Conservation (phyloP, 2,113 vertebrate species). For the Cavia aperea region DNA sequence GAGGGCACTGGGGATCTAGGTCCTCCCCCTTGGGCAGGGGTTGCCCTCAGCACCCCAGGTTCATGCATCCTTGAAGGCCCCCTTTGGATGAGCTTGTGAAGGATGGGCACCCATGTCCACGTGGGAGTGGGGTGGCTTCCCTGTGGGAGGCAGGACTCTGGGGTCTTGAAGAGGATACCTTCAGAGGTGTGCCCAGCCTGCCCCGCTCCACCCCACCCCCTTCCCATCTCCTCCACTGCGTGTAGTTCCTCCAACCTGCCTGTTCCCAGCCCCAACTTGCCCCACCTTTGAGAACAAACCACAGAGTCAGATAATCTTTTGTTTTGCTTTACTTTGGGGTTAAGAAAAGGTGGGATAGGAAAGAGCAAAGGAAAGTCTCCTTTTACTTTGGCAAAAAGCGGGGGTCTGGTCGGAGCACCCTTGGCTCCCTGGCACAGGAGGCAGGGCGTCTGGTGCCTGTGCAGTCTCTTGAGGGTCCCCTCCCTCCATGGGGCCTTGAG, state of each 20-base stretch:
- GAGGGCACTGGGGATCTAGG: background rate
- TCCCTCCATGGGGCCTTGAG: background rate
- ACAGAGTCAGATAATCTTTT: conserved; percentile 15
- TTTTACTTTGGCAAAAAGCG: background rate
- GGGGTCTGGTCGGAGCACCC: background rate
- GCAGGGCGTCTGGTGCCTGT: background rate
- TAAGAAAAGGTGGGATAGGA: background rate
- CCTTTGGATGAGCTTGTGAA: background rate
- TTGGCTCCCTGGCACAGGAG: background rate
- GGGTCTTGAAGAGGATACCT: too few species aligned
- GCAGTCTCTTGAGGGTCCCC: background rate
- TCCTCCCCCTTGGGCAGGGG: background rate
- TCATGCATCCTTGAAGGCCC: too few species aligned
- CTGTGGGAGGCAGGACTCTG: too few species aligned
- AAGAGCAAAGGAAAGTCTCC: background rate
- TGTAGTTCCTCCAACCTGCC: rapidly evolving
- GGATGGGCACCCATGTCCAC: background rate
- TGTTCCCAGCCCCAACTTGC: background rate
- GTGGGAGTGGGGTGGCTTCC: background rate
- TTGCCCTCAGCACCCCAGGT: background rate
- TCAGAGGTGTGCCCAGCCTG: background rate
- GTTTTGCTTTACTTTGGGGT: conserved; percentile 46
- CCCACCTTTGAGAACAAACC: conserved; percentile 4
- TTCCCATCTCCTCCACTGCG: rapidly evolving
- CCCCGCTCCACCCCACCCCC: rapidly evolving